Evolutionary conservation across 1,140 invertebrate genomes (phyloP).

Genomic region (Tetranychus urticae): DNA sequence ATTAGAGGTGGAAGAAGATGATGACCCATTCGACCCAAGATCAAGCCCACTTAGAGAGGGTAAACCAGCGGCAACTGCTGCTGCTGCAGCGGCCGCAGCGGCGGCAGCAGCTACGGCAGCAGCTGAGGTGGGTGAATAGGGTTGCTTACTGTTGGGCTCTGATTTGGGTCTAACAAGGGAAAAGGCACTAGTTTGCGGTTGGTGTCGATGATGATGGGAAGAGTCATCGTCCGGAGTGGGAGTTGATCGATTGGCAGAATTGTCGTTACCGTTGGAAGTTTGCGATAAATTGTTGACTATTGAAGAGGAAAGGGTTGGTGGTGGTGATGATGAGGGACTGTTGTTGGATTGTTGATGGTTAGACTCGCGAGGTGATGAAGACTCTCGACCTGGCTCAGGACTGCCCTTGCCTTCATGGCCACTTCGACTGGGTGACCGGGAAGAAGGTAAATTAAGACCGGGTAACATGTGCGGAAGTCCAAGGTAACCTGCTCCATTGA

Average conservation of each 20-base stretch:
- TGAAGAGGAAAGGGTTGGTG: not conserved
- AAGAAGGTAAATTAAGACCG: too few relatives aligned
- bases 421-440: not conserved
- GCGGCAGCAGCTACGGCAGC: not conserved
- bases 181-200: slow-evolving; percentile 55
- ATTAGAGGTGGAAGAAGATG: not conserved
- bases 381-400: not conserved
- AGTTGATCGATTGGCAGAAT: not conserved
- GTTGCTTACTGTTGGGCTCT: slow-evolving; percentile 21
- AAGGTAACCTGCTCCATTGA: slow-evolving; percentile 39
- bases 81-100: not conserved
- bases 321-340: not conserved
- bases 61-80: not conserved
- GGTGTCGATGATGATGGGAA: slow-evolving; percentile 24
- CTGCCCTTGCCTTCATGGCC: not conserved
- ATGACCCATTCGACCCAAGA: too few relatives aligned
- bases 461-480: slow-evolving; percentile 24
- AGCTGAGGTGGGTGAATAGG: not conserved
- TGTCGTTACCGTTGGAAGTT: too few relatives aligned
- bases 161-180: slow-evolving; percentile 53
- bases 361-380: not conserved
- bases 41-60: too few relatives aligned
- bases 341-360: not conserved
- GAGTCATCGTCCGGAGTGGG: not conserved
- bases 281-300: not conserved